Evolutionary conservation across 2,113 vertebrate species (phyloP).

Genomic region (Zingel zingel): DNA sequence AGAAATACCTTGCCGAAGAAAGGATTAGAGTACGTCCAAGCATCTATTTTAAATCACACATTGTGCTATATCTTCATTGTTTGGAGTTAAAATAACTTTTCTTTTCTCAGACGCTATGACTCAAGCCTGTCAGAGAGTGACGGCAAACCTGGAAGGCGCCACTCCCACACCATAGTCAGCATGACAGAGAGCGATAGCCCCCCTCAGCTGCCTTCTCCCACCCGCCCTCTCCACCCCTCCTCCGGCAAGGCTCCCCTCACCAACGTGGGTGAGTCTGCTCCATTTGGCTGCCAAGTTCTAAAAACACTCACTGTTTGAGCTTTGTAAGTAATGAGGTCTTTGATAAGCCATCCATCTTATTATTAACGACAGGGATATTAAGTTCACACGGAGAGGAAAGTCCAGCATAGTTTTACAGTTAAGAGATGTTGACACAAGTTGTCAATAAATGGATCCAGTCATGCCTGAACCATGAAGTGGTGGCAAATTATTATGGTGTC

Average conservation of each 20-base stretch:
- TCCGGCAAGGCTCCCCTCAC: constrained; percentile 89
- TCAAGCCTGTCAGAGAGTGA: constrained; percentile 90
- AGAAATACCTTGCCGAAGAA: constrained; percentile 96
- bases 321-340: constrained; percentile 24
- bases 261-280: constrained; percentile 90
- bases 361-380: background rate
- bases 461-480: background rate
- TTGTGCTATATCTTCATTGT: background rate
- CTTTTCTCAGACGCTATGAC: constrained; percentile 84
- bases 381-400: constrained; percentile 1
- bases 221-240: constrained; percentile 84
- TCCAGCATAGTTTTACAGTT: background rate
- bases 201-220: constrained; percentile 91
- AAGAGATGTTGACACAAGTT: constrained; percentile 3
- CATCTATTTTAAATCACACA: constrained; percentile 1
- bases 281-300: constrained; percentile 33
- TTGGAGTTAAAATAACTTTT: background rate
- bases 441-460: constrained; percentile 6
- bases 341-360: constrained; percentile 20
- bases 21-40: constrained; percentile 89
- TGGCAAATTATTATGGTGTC: constrained; percentile 11
- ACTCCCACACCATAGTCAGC: constrained; percentile 89
- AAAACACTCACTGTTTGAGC: constrained; percentile 37
- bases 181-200: constrained; percentile 89
- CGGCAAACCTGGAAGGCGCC: constrained; percentile 82